Base-by-base conservation (phyloP, 1,140 invertebrate species). In the Drosophila lini region DNA sequence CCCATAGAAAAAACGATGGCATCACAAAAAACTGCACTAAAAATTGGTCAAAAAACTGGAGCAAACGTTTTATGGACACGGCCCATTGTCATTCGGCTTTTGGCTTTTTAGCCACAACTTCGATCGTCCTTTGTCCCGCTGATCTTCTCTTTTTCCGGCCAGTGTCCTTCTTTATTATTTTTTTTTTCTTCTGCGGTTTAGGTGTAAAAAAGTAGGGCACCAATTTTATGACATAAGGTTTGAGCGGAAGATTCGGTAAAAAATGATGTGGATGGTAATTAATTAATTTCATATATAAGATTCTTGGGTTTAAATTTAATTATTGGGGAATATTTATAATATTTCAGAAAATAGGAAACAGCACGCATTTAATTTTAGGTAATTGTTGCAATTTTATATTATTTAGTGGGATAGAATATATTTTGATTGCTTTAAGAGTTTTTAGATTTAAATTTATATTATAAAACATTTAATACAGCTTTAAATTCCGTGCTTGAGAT, bases 41-140 rank as follows among this genome's bases (percentile, higher is more conserved):
- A 91, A 91, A 90, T 91, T 90, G 90, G 90, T 91, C 83, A 91
- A 91, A 91, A 91, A 91, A 91, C 74, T 90, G 56, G 90, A 91
- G 74, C 86, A 85, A 59, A 65, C 47, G 52, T 86, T 89, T 85
- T 81, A 83, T 86, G 70, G 56, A 50, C 36, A 7, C 22, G n/a
- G 31, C 22, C 40, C 42, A 34, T 61, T 82, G 78, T 65, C 40
- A 10, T 34, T 8, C 3, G 44, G 58, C 63, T 48, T 61, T 81
- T 80, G 59, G 58, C 69, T 80, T 80, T 74, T 80, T 80, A 60
- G 63, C 55, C 68, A 70, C 31, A 50, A 58, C 34, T 70, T 77
- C 55, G 77, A 70, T 63, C 48, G 45, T 58, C 45, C 62, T 61
- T 65, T 65, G 59, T 76, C 42, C 59, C 5, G 45, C 15, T 59